Conservation (phyloP, 2,113 vertebrate species). For the Gasterosteus aculeatus region DNA sequence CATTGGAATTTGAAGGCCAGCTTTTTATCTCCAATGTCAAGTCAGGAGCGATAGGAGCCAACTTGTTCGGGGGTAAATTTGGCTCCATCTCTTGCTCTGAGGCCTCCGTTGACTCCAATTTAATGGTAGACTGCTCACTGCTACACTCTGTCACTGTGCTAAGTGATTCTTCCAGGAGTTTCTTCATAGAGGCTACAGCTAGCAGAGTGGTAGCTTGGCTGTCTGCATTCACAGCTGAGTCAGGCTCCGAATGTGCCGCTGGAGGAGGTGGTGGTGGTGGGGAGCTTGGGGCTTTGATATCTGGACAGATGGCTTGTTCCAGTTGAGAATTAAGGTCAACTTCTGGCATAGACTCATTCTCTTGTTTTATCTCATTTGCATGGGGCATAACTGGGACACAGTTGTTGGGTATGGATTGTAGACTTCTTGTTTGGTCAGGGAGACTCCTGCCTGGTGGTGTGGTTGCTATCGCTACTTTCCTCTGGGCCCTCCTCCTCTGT, state of each 20-base stretch:
- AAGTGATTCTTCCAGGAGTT: constrained; percentile 81
- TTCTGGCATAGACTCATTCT: constrained; percentile 52
- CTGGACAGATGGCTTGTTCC: constrained; percentile 62
- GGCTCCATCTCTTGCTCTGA: constrained; percentile 46
- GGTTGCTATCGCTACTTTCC: background rate
- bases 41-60: constrained; percentile 40
- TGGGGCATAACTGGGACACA: background rate
- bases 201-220: constrained; percentile 79
- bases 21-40: constrained; percentile 56
- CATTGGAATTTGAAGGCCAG: constrained; percentile 41
- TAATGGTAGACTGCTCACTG: constrained; percentile 24
- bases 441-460: background rate
- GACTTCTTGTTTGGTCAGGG: background rate
- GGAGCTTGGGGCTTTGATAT: constrained; percentile 57
- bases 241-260: constrained; percentile 57
- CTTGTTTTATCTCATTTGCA: constrained; percentile 67
- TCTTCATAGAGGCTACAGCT: constrained; percentile 83
- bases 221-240: constrained; percentile 62
- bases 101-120: constrained; percentile 24
- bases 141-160: constrained; percentile 68
- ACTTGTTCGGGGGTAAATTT: constrained; percentile 40
- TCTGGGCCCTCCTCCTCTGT: constrained; percentile 60
- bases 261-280: constrained; percentile 18
- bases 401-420: background rate
- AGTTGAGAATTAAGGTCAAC: constrained; percentile 53